Percentiles rank a stretch among this genome's conserved stretches.
These are phyloP conservation scores for Trichonephila clavata DNA, from an alignment of 1,140 invertebrate genomes.

Conservation along the genomic window DNA sequence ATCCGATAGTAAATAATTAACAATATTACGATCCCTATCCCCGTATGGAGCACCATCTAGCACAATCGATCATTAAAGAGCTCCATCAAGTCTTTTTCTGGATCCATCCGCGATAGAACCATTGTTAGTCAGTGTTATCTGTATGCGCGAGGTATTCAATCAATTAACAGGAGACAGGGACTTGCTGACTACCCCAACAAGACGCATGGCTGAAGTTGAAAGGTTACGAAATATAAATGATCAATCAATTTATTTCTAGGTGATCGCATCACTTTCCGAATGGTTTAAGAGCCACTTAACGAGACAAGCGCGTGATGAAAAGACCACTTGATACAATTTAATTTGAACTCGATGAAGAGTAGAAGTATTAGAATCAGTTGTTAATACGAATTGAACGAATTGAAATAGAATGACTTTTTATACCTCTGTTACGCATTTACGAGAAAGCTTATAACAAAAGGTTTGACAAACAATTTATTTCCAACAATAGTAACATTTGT, in stretches of 20 bases:
- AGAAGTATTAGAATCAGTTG: too few species aligned
- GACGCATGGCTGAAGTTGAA: slow-evolving; percentile 19
- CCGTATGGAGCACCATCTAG: too few species aligned
- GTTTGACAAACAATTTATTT: too few species aligned
- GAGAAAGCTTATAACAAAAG: too few species aligned
- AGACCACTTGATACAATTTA: not conserved
- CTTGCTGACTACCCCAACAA: not conserved
- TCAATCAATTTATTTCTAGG: slow-evolving; percentile 36
- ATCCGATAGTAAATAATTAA: too few species aligned
- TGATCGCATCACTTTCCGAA: not conserved
- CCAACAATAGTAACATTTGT: too few species aligned
- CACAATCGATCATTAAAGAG: not conserved
- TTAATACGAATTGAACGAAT: too few species aligned
- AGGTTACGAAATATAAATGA: slow-evolving; percentile 22
- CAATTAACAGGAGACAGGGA: not conserved
- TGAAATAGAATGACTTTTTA: too few species aligned
- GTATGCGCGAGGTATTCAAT: not conserved
- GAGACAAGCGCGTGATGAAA: not conserved
- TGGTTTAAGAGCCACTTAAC: slow-evolving; percentile 4
- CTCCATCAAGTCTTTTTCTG: not conserved
- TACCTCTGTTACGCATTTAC: not conserved
- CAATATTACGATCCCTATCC: too few species aligned
- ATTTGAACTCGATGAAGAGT: not conserved
- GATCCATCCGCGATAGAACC: not conserved
- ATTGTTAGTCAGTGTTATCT: not conserved